Conservation (phyloP, 53 echinoderm and acorn worm genomes). For the Holothuria scabra region DNA sequence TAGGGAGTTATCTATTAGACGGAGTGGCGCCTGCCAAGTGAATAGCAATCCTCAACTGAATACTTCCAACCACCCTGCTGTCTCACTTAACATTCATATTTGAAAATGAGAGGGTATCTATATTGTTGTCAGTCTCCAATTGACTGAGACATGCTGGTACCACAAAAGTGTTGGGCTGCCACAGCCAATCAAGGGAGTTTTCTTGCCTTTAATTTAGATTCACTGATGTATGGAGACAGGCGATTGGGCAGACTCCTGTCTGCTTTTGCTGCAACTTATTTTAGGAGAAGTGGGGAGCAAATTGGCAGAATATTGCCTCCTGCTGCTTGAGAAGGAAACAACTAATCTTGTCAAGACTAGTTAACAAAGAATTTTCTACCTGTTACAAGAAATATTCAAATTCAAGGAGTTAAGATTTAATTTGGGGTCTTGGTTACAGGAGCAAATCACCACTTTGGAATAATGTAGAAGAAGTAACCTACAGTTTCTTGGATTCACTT, state of each 20-base stretch:
- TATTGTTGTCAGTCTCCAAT: constrained; percentile 44
- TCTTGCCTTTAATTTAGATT: constrained; percentile 31
- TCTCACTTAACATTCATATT: constrained; percentile 49
- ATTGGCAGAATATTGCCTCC: constrained; percentile 39
- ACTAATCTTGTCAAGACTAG: constrained; percentile 21
- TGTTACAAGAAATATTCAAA: constrained; percentile 22
- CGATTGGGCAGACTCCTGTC: constrained; percentile 36
- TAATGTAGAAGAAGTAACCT: too few species aligned
- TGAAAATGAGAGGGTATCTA: constrained; percentile 38
- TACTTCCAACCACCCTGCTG: constrained; percentile 42
- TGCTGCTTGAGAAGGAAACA: constrained; percentile 34
- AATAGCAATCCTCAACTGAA: constrained; percentile 38
- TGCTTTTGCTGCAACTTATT: constrained; percentile 2
- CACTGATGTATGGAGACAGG: constrained; percentile 41
- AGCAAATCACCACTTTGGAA: too few species aligned
- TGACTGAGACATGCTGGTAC: constrained; percentile 49
- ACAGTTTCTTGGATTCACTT: too few species aligned
- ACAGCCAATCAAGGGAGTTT: constrained; percentile 44
- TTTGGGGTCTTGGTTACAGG: neutral
- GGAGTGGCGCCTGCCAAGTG: constrained; percentile 44
- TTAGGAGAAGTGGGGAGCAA: constrained; percentile 13
- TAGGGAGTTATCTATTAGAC: constrained; percentile 45
- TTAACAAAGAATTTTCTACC: constrained; percentile 11
- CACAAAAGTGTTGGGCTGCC: constrained; percentile 41
- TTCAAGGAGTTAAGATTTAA: neutral